Base-by-base conservation (phyloP, 30 jellyfish, hydroid and myxozoan species). In the Aurelia sp. region DNA sequence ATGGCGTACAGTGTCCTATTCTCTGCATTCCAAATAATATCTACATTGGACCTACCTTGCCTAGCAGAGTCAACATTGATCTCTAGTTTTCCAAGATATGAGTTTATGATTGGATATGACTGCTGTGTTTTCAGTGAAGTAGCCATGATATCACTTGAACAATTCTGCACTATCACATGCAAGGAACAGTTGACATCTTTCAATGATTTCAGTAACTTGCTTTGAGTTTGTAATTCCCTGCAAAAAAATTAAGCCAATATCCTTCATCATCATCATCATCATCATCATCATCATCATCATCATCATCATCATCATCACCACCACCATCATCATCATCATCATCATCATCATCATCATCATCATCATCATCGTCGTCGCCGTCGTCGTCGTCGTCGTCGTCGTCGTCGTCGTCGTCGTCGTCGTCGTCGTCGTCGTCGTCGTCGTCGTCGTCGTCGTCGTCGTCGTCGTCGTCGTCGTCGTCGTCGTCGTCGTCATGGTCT, bases 91-190 rank as follows among this genome's bases (percentile, higher is more conserved):
- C 97, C 95, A 23, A 90, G 78, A 71, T 90, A 90, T 11, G 92
- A 20, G 51, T 82, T 82, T 30, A 69, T 50, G 66, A 70, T 85
- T 60, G 73, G 95, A 72, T 52, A 76, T 40, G 53, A 75, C 20
- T 74, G 91, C 31, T 58, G 70, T 66, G 92, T 62, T 35, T 76
- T 85, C 11, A 7, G 60, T 51, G 85, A 53, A 3, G 92, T 76
- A 51, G 66, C 73, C 73, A 73, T 66, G 18, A 90, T 23, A 86
- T 90, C 97, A 51, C 97, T 82, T 6, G 97, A 90, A 79, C 97
- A 90, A 67, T 90, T 90, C 47, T 71, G 86, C 41, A 90, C 52
- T 50, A 63, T 30, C 47, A 81, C 79, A 44, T 80, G 66, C 59
- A 67, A 75, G n/a, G 79, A 21, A 79, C 78, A 71, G 19, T 75